Base-by-base conservation (phyloP, 2,888 invertebrate genomes). In the Polietes domitor region DNA sequence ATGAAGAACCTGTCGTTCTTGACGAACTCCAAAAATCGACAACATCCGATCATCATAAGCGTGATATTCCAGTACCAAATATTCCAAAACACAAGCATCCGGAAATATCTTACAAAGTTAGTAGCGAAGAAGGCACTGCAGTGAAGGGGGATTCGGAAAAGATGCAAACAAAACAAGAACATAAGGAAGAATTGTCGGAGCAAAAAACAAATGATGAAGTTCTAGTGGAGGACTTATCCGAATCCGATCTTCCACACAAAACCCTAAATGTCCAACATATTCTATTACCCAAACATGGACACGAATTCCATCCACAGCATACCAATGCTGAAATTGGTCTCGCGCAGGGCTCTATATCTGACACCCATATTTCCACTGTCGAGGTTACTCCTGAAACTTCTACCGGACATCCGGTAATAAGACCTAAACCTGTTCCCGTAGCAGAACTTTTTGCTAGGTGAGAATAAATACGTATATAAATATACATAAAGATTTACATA, bases 61-160 rank as follows among this genome's bases (percentile, higher is more conserved):
- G 91, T n/a, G 91, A 91, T 53, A 89, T 91, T 83, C 90, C 91
- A n/a, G 90, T 91, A 28, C 91, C 91, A 53, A 89, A 90, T 17
- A 87, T 88, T 53, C 84, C 89, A 0, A 88, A 87, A 61, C 77
- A 87, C 21, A 82, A 85, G 2, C 87, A 86, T 76, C 86, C 85
- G 12, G 86, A 86, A 15, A 85, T 85, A 12, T 85, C 88, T 50
- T 24, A 79, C 12, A 85, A 81, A 6, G 76, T 86, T 9, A 68
- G 19, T 1, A 58, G 61, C 4, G 68, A 73, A 43, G 53, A 63
- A n/a, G 17, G 37, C 19, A 12, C 58, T 78, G 10, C 1, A 61
- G 58, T 50, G 26, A 72, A 78, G 61, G 41, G 15, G 6, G 41
- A 12, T 41, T 4, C 7, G 7, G 7, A 32, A 32, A 32, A 7